phyloP scores from a whole-genome alignment of 2,888 invertebrate genomes.

The Melanotus villosus region DNA sequence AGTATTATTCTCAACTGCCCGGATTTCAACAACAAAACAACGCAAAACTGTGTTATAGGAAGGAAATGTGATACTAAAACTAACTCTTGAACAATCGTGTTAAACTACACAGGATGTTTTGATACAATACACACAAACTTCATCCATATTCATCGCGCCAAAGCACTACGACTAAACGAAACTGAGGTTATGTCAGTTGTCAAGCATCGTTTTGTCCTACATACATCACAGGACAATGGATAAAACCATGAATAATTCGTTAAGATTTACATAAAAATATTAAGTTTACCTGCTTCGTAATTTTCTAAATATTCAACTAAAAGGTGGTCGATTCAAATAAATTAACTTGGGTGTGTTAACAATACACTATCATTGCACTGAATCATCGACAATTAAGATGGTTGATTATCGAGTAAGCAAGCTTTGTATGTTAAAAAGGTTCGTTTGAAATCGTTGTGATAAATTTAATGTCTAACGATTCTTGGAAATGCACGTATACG shows the following conservation, averaged over 20 bases:
- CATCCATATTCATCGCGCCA: slow-evolving; percentile 14
- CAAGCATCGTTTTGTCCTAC: slow-evolving; percentile 15
- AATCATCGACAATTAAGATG: slow-evolving; percentile 15
- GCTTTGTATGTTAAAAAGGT: background rate
- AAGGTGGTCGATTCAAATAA: slow-evolving; percentile 8
- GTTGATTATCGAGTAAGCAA: background rate
- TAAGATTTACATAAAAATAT: slow-evolving; percentile 22
- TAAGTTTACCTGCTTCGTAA: background rate
- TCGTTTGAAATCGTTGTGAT: no score
- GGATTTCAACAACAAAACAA: no score
- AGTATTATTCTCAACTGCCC: no score
- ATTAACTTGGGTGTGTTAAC: background rate
- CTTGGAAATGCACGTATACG: no score
- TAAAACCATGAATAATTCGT: slow-evolving; percentile 15
- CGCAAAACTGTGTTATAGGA: slow-evolving; percentile 3
- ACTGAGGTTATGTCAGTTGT: slow-evolving; percentile 21
- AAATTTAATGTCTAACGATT: no score
- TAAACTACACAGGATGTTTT: background rate
- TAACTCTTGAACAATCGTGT: background rate
- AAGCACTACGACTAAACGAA: slow-evolving; percentile 3
- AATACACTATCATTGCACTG: slow-evolving; percentile 3
- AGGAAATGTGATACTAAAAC: background rate
- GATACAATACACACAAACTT: background rate
- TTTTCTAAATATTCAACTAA: background rate
- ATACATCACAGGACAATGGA: slow-evolving; percentile 14